A percentile compares a stretch with the other conserved stretches of the same genome.
These are phyloP conservation scores for Petrocephalus microphthalmus DNA, from an alignment of 2,113 vertebrate species.

Conservation along the genomic window DNA sequence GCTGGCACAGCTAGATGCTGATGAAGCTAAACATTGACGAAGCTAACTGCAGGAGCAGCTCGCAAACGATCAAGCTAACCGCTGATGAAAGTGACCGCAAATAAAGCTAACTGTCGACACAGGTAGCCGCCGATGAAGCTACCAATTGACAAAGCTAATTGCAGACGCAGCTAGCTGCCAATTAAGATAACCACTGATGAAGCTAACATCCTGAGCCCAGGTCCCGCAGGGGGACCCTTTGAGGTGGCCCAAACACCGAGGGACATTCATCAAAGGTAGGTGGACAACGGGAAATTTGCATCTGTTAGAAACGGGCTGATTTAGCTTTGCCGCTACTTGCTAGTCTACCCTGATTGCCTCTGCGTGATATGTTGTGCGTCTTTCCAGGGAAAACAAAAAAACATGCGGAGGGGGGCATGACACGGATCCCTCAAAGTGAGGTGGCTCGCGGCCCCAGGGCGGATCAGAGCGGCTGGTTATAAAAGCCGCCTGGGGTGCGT, in stretches of 20 bases:
- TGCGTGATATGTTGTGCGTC: background rate
- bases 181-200: background rate
- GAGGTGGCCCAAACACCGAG: background rate
- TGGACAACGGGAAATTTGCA: background rate
- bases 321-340: background rate
- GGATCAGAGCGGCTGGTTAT: background rate
- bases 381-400: background rate
- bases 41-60: background rate
- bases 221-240: background rate
- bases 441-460: background rate
- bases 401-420: background rate
- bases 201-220: background rate
- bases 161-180: background rate
- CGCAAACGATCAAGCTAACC: background rate
- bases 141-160: background rate
- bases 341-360: background rate
- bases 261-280: background rate
- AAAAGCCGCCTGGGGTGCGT: background rate
- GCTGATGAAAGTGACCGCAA: background rate
- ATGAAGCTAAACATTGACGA: background rate
- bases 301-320: background rate
- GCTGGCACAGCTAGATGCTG: too few species aligned
- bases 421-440: background rate
- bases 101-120: background rate
- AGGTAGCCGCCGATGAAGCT: background rate